Evolutionary conservation across 1,140 invertebrate genomes (phyloP), one percentile per base, ranked within the genome.

Genomic region (Dryas iulia): DNA sequence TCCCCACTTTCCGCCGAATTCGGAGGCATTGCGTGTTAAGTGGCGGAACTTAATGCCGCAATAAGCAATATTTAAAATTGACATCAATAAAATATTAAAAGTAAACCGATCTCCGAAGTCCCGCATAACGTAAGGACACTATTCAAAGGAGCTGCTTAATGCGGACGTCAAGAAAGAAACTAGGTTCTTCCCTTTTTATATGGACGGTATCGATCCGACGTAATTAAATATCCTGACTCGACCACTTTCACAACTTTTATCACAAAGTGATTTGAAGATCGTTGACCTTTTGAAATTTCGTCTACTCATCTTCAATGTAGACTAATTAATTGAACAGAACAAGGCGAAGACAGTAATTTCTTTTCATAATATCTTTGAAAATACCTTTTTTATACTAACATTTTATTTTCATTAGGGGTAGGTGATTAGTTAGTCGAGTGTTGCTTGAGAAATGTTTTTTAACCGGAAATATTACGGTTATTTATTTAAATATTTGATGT

Each of bases 161-260:
- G n/a, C 4, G 12, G 33, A 35, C n/a, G 33, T 47, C n/a, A 8
- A 47, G 14, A 18, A 47, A 47, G 39, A 14, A 18, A 47, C 14
- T 47, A 47, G 35, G 8, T 47, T 47, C 14, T 39, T 54, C 6
- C 11, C 53, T 54, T 54, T 53, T 54, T 11, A 23, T 54, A 54
- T 5, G 11, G 10, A 18, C 1, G 21, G 12, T 54, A 54, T 54
- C 23, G 52, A 54, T 2, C 10, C 12, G 12, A 10, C 1, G 53
- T 25, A 54, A 54, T 25, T 54, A 54, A 54, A 54, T 54, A 54
- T 54, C 23, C 53, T 54, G 23, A 54, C 53, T 25, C 23, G 24
- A 54, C 52, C 52, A 25, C 3, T 54, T 24, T 21, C 14, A 7
- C 35, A 0, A 47, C 6, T 47, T 47, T 47, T 21, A 47, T 47